Evolutionary conservation across 1,140 invertebrate genomes (phyloP).

Genomic region (Potamilus streckersoni): DNA sequence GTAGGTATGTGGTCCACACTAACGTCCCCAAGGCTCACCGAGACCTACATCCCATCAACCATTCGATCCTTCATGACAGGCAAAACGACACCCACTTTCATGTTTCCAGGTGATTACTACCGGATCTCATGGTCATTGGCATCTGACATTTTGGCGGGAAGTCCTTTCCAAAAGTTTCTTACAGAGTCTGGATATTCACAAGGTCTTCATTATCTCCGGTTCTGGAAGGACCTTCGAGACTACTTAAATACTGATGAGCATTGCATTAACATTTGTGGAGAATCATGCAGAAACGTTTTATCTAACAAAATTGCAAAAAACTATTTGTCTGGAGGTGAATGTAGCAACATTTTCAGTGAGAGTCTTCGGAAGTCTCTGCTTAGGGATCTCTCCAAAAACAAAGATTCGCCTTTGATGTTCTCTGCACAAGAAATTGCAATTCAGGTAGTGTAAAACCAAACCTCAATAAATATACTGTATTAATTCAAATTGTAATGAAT

Average conservation of each 20-base stretch:
- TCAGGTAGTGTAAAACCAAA: slow-evolving; percentile 11
- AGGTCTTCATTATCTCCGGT: slow-evolving; percentile 29
- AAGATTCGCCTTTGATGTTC: slow-evolving; percentile 30
- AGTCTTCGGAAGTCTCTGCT: slow-evolving; percentile 34
- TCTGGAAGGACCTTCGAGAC: slow-evolving; percentile 41
- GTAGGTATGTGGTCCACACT: too few species aligned
- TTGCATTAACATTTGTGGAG: neutral
- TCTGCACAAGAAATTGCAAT: slow-evolving; percentile 38
- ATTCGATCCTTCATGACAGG: too few species aligned
- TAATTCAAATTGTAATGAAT: too few species aligned
- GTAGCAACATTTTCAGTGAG: slow-evolving; percentile 36
- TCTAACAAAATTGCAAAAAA: slow-evolving; percentile 15
- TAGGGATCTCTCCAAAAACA: slow-evolving; percentile 8
- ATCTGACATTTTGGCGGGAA: slow-evolving; percentile 35
- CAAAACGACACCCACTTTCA: too few species aligned
- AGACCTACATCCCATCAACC: too few species aligned
- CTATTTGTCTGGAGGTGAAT: slow-evolving; percentile 26
- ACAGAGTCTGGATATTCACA: neutral
- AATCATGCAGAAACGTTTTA: too few species aligned
- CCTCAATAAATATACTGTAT: too few species aligned
- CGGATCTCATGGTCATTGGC: slow-evolving; percentile 32
- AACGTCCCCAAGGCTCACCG: too few species aligned
- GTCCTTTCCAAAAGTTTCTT: slow-evolving; percentile 30
- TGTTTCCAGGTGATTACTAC: neutral
- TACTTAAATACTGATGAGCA: slow-evolving; percentile 40